Conservation (phyloP, 2,888 invertebrate genomes). For the Priocnemis perturbator region DNA sequence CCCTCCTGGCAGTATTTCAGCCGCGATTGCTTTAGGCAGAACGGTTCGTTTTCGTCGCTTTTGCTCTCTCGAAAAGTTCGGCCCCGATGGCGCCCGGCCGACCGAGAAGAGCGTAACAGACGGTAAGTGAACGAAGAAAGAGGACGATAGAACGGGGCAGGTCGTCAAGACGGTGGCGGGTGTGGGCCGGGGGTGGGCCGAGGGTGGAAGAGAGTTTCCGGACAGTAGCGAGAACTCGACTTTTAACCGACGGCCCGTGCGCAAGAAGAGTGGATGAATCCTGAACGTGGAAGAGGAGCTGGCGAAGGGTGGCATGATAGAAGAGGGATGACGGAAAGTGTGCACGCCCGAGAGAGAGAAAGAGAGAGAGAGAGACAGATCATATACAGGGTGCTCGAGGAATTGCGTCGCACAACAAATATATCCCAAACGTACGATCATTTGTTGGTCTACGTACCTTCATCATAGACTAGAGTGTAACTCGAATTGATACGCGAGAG, state of each 20-base stretch:
- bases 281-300: slow-evolving; percentile 52
- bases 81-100: slow-evolving; percentile 4
- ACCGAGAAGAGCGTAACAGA: slow-evolving; percentile 8
- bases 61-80: too few relatives aligned
- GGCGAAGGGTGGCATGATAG: slow-evolving; percentile 38
- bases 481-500: too few relatives aligned
- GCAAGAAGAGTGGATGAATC: slow-evolving; percentile 61
- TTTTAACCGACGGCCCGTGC: slow-evolving; percentile 60
- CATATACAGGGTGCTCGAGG: too few relatives aligned
- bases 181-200: slow-evolving; percentile 16
- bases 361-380: slow-evolving; percentile 21
- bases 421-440: too few relatives aligned
- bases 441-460: too few relatives aligned
- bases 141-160: slow-evolving; percentile 14
- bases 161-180: slow-evolving; percentile 35
- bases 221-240: slow-evolving; percentile 53
- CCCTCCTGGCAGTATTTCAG: too few relatives aligned
- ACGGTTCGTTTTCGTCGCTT: too few relatives aligned
- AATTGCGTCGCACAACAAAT: too few relatives aligned
- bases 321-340: slow-evolving; percentile 7
- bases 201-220: slow-evolving; percentile 40
- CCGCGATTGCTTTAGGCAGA: too few relatives aligned
- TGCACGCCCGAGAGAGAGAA: slow-evolving; percentile 13
- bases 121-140: neutral
- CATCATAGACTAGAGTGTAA: too few relatives aligned